Evolutionary conservation across 2,113 vertebrate species (phyloP).

Genomic region (Dicaeum eximium): DNA sequence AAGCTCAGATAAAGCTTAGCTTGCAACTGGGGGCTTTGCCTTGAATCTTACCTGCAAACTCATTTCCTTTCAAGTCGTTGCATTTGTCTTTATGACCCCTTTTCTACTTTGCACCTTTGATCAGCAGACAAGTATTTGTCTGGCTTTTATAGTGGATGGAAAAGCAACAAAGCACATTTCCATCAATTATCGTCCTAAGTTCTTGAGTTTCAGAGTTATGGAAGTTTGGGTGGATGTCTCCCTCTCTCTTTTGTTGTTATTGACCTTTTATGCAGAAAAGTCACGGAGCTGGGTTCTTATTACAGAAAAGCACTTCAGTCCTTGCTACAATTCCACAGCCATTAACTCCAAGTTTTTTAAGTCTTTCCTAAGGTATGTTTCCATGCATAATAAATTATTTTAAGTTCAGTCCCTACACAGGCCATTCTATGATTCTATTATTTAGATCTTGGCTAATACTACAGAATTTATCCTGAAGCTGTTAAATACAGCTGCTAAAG

Average conservation of each 20-base stretch:
- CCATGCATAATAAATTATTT: not conserved
- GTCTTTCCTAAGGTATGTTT: not conserved
- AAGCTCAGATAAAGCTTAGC: conserved; percentile 24
- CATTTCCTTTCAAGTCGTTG: conserved; percentile 29
- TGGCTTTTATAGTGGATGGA: not conserved
- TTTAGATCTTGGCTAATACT: not conserved
- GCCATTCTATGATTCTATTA: not conserved
- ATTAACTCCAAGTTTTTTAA: not conserved
- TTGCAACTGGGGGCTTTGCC: not conserved
- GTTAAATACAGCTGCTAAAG: conserved; percentile 3
- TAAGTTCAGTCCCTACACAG: not conserved
- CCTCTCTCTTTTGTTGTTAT: not conserved
- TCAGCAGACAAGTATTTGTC: not conserved
- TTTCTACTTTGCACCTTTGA: conserved; percentile 27
- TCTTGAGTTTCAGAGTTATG: not conserved
- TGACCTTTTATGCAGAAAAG: not conserved
- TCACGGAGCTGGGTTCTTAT: not conserved
- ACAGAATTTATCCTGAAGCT: not conserved
- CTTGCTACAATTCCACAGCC: not conserved
- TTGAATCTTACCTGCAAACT: conserved; percentile 35
- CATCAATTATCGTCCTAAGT: not conserved
- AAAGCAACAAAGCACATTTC: not conserved
- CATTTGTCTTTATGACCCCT: conserved; percentile 1
- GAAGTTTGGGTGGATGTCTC: not conserved
- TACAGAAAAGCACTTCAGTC: not conserved